Conservation (phyloP, 1,140 invertebrate genomes). For the Cherax destructor region DNA sequence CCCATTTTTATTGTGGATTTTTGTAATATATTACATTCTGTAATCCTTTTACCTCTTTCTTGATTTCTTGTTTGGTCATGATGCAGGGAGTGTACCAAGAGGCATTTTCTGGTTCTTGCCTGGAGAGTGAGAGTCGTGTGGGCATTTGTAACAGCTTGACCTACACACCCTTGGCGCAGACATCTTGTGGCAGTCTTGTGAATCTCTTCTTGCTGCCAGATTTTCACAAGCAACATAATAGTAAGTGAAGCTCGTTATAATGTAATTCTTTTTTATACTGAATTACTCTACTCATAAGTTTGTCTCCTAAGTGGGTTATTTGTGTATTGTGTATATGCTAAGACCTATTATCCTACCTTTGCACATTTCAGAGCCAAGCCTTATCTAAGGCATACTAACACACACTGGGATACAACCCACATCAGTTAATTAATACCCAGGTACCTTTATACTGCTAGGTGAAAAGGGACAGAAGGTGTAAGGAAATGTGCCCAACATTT, state of each 20-base stretch:
- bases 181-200: conserved; percentile 79
- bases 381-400: too few species aligned
- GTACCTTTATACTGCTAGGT: too few species aligned
- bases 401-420: too few species aligned
- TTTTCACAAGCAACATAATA: conserved; percentile 77
- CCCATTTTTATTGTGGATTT: too few species aligned
- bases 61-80: conserved; percentile 27
- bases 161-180: conserved; percentile 78
- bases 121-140: conserved; percentile 71
- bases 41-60: not conserved
- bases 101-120: conserved; percentile 83
- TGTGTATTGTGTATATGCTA: too few species aligned
- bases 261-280: not conserved
- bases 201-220: conserved; percentile 85
- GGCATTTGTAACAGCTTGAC: conserved; percentile 79
- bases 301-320: too few species aligned
- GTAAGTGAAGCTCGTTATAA: conserved; percentile 76
- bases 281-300: not conserved
- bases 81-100: conserved; percentile 80
- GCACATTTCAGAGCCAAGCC: too few species aligned
- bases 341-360: too few species aligned
- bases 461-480: too few species aligned
- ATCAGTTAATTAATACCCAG: too few species aligned
- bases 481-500: too few species aligned
- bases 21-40: too few species aligned